These are phyloP conservation scores for Sphyrna mokarran DNA, from an alignment of 2,113 vertebrate species.

Conservation along the genomic window DNA sequence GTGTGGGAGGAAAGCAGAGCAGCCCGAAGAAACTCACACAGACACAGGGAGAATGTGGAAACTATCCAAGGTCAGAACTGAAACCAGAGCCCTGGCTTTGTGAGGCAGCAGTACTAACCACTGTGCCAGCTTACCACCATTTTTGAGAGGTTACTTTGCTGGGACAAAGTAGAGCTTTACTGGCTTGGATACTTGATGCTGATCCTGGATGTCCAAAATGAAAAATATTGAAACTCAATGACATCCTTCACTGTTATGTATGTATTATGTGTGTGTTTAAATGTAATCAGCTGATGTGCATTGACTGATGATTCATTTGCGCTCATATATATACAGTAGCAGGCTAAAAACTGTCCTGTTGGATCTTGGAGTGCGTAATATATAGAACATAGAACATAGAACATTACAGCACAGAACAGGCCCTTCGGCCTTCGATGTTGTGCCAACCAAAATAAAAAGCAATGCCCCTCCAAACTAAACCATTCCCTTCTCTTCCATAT, in stretches of 20 bases:
- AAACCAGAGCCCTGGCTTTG: too few relatives aligned
- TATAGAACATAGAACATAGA: too few relatives aligned
- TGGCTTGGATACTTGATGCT: background rate
- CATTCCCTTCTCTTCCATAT: too few relatives aligned
- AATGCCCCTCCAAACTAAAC: too few relatives aligned
- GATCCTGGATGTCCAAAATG: background rate
- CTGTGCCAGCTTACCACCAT: too few relatives aligned
- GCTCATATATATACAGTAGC: background rate
- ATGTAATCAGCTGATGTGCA: background rate
- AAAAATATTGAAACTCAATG: background rate
- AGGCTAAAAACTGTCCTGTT: background rate
- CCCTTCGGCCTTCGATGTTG: too few relatives aligned
- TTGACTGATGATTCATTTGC: background rate
- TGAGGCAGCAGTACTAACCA: too few relatives aligned
- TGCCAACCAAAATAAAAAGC: too few relatives aligned
- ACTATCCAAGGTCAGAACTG: too few relatives aligned
- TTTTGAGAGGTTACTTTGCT: background rate
- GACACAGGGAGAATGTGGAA: too few relatives aligned
- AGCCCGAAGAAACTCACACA: background rate
- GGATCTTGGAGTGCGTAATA: background rate
- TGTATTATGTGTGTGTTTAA: background rate
- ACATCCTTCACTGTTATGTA: background rate
- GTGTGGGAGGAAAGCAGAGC: too few relatives aligned
- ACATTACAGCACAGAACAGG: too few relatives aligned
- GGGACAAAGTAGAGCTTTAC: background rate